Base-by-base conservation (phyloP, 2,888 invertebrate species). In the Sarcophaga variegata region DNA sequence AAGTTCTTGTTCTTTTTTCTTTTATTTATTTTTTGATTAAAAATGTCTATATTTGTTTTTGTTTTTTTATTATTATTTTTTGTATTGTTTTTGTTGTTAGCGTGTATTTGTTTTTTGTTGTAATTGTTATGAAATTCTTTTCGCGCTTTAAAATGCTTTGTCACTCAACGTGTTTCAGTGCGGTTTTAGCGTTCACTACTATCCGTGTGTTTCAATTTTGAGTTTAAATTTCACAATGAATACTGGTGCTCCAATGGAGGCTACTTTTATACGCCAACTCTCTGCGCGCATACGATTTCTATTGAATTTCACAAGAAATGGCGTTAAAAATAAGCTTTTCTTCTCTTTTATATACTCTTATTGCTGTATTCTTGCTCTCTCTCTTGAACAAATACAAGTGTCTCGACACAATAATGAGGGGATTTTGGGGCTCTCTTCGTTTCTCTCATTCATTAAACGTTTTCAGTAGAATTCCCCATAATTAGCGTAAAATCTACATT, bases 141-240 rank as follows among this genome's bases (percentile, higher is more conserved):
- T 90, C 91, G 81, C 77, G 85, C 85, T 83, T 83, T 60, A 86
- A 77, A 60, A 62, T 85, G 54, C 72, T 86, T 85, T 3, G 76
- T 80, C 63, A 78, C 80, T 85, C 85, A 37, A 72, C 49, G 72
- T 27, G 69, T 77, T 88, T 75, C 27, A 59, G 63, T 62, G 12
- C 22, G 54, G 47, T 10, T 81, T 69, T 45, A 74, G 25, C 75
- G 77, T 81, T 71, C 8, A 20, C 59, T 81, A 75, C 59, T 74
- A 22, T 20, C 69, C 69, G 72, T 66, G 27, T 92, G 90, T 88
- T 93, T 93, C 93, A 93, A 93, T 93, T 92, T 93, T 93, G 93
- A 93, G 90, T 91, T 89, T 88, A 88, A 90, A 93, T 93, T 93
- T 93, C 93, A 93, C 93, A 93, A 93, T 93, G 93, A 93, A 93